phyloP scores from a whole-genome alignment of 2,888 invertebrate species.

The Siphlonurus alternatus region DNA sequence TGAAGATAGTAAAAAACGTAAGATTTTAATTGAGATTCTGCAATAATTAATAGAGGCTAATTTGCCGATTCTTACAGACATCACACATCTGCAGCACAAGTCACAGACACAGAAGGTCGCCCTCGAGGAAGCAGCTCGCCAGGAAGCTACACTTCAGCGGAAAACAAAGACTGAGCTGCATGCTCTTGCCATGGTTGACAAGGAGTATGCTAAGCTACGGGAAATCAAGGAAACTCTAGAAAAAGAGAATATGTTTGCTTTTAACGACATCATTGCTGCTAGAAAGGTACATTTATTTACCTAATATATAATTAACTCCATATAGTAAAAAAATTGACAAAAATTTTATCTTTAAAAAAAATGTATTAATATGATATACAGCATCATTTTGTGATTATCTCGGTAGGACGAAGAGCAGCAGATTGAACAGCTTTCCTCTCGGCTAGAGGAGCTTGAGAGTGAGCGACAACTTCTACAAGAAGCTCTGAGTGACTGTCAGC shows the following conservation, averaged over 20 bases:
- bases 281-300: conserved; percentile 28
- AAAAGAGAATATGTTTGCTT: conserved; percentile 34
- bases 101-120: conserved; percentile 49
- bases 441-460: conserved; percentile 44
- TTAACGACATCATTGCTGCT: conserved; percentile 32
- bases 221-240: conserved; percentile 35
- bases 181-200: conserved; percentile 25
- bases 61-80: conserved; percentile 23
- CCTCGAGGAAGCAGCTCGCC: conserved; percentile 36
- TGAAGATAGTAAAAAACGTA: conserved; percentile 53
- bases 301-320: background rate
- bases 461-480: conserved; percentile 47
- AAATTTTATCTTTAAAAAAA: background rate
- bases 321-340: conserved; percentile 9
- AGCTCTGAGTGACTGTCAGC: conserved; percentile 40
- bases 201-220: conserved; percentile 36
- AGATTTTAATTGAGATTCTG: conserved; percentile 18
- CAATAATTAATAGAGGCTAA: background rate
- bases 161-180: conserved; percentile 22
- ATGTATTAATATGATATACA: background rate
- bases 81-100: conserved; percentile 53
- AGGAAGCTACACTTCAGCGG: conserved; percentile 38
- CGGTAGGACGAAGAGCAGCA: conserved; percentile 48
- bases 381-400: background rate
- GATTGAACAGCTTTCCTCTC: conserved; percentile 46